Evolutionary conservation across 2,797 vertebrate species (phyloP).

Genomic region (Syndactyla subalaris): DNA sequence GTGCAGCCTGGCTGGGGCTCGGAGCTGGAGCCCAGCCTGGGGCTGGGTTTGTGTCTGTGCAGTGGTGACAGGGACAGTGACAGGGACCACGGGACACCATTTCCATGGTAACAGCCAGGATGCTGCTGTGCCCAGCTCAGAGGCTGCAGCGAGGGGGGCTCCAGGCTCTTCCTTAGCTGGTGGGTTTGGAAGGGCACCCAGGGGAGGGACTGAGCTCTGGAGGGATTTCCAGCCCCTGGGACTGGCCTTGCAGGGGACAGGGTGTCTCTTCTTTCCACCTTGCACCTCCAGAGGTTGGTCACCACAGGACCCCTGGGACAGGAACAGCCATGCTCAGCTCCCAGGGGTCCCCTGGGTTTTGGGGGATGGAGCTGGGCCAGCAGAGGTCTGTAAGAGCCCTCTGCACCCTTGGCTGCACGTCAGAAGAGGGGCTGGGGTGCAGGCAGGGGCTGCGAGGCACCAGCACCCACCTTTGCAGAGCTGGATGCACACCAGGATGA

Average conservation of each 20-base stretch:
- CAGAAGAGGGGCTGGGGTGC: background rate
- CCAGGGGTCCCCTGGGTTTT: background rate
- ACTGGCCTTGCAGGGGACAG: background rate
- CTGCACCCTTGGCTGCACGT: accelerated
- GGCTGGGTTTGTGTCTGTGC: background rate
- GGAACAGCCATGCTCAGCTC: background rate
- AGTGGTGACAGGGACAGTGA: background rate
- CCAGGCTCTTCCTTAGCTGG: background rate
- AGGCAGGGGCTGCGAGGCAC: background rate
- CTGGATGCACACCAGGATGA: background rate
- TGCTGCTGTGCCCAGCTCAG: background rate
- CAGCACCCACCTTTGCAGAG: background rate
- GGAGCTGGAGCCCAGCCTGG: background rate
- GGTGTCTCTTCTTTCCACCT: no score
- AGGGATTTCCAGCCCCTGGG: background rate
- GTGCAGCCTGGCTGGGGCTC: background rate
- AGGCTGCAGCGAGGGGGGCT: background rate
- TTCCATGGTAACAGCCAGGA: background rate
- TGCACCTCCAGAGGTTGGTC: background rate
- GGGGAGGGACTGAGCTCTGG: background rate
- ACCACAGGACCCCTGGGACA: background rate
- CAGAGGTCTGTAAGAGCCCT: background rate
- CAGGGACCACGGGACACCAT: background rate
- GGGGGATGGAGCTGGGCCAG: background rate
- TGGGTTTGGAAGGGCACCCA: background rate